Base-by-base conservation (phyloP, 2,113 vertebrate species). In the Pristiophorus japonicus region DNA sequence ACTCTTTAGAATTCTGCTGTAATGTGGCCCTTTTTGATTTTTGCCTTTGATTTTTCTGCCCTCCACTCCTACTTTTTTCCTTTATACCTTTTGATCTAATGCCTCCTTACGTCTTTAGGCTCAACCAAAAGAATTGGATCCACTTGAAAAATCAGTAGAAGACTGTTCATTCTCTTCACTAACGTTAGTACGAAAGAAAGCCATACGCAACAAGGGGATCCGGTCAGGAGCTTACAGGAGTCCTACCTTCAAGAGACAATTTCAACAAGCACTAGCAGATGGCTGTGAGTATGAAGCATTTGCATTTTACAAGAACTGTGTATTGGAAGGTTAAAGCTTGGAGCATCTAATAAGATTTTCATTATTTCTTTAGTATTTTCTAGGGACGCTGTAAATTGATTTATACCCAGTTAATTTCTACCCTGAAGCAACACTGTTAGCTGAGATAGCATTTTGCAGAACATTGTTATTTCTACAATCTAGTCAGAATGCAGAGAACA, bases 181-280 rank as follows among this genome's bases (percentile, higher is more conserved):
- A 0, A 98, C 98, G 0, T 96, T 99, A 96, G 98, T 98, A 96
- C 98, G 99, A 70, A 99, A 99, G 97, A 98, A 98, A 96, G 99
- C 98, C 66, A 99, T 99, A 10, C 98, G 98, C 95, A 98, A 97
- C 96, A 99, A 99, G 96, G 98, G 96, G 22, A 97, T 99, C 96
- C 97, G 98, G 96, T 99, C 99, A 0, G 99, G 99, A 24, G 99
- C 99, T 0, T 99, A 99, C 96, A 98, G 99, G 11, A 98, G 98
- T 96, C 99, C 98, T 66, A 98, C 98, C 3, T 98, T 96, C 0
- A 98, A 98, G 7, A 97, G 98, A 0, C 97, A 97, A 96, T 98
- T 97, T 95, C 98, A 98, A 97, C 97, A 97, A 45, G 96, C 67
- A 0, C 96, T 98, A 5, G 98, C 98, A 18, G 98, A 99, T n/a